Evolutionary conservation across 2,797 vertebrate species (phyloP), one percentile per base, ranked within the genome.

Genomic region (Anolis apletophallus): DNA sequence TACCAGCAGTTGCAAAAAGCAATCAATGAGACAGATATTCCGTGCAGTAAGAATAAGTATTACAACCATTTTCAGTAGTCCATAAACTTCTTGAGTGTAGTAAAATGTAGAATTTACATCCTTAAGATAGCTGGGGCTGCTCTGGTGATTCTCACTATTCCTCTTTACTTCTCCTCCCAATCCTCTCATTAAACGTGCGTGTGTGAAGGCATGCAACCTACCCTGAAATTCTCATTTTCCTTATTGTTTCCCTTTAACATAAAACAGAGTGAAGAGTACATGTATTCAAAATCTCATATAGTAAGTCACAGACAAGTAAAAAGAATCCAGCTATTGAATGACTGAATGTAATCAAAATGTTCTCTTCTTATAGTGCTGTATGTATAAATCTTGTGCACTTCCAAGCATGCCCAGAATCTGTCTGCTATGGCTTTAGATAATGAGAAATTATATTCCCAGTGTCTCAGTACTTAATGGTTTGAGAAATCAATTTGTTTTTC

Each of bases 1-100:
- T 67, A 79, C 36, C 14, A 54, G 17, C 79, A 88, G 71, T 3
- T 88, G 29, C 29, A 85, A 1, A 85, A 40, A 75, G 61, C 55
- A 82, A 7, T 1, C 23, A 13, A 8, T 50, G 16, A 57, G 14
- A 52, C 12, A 67, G 83, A 34, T 88, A 5, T 6, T 0, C 0
- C 68, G 64, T 29, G 57, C 76, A 78, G 76, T 21, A 88, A 75
- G 13, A 14, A n/a, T 57, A 64, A 40, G 26, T 10, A 57, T 1
- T 0, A 67, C 50, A 83, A 52, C 32, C 36, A 64, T 90, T 55
- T n/a, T 88, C 52, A 61, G 1, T 21, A 46, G 6, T 57, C 19
- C 46, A 26, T 69, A 82, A 77, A 59, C 5, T 3, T 89, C 7
- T 55, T 59, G 46, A 83, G 5, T 80, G 1, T 0, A 50, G 0